phyloP scores from a whole-genome alignment of 2,797 vertebrate genomes.

The Nannoperca obscura region DNA sequence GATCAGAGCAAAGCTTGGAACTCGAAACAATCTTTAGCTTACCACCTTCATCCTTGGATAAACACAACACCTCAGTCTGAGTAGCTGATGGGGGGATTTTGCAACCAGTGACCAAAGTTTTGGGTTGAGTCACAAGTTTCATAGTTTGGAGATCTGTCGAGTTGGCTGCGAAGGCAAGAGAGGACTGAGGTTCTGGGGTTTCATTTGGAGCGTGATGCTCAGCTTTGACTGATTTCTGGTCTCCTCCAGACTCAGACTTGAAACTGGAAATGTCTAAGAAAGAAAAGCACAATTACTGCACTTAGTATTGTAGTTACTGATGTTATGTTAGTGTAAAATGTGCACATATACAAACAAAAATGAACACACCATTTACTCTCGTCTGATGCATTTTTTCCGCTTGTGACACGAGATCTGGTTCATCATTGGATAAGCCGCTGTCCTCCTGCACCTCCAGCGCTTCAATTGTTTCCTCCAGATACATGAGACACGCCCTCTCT shows the following conservation, averaged over 20 bases:
- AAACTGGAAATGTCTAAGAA: constrained; percentile 63
- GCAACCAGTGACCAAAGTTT: background rate
- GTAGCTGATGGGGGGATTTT: constrained; percentile 10
- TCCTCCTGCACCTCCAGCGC: constrained; percentile 91
- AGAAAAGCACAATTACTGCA: constrained; percentile 34
- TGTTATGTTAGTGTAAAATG: background rate
- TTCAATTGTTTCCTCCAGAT: constrained; percentile 94
- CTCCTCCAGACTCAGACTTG: constrained; percentile 28
- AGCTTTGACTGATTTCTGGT: constrained; percentile 28
- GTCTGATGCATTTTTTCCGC: constrained; percentile 11
- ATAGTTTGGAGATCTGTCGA: background rate
- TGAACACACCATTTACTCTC: constrained; percentile 45
- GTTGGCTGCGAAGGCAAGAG: constrained; percentile 5
- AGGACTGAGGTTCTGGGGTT: constrained; percentile 24
- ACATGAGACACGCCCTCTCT: constrained; percentile 93
- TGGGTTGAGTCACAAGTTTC: constrained; percentile 1
- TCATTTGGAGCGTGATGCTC: constrained; percentile 25
- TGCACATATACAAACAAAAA: background rate
- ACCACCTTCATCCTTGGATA: constrained; percentile 29
- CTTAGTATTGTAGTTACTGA: too few species aligned
- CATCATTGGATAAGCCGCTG: constrained; percentile 88
- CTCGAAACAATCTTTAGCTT: constrained; percentile 20
- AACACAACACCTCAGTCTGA: constrained; percentile 7
- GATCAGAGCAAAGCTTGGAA: background rate
- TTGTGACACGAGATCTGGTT: constrained; percentile 68